phyloP scores from a whole-genome alignment of 1,140 invertebrate genomes.

The Ips nitidus region DNA sequence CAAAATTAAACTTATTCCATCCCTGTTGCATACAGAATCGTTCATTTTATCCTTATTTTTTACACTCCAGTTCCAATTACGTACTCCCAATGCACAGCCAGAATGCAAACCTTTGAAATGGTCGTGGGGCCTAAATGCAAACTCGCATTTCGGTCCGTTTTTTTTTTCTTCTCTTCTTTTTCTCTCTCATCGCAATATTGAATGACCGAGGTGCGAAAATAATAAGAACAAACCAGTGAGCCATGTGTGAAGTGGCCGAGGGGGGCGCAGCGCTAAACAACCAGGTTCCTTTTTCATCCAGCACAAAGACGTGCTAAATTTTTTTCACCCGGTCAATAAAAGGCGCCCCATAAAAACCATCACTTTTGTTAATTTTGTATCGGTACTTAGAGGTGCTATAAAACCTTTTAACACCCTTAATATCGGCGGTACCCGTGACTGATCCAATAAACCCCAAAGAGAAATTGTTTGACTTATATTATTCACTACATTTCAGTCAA shows the following conservation, averaged over 20 bases:
- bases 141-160: conserved; percentile 4
- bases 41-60: conserved; percentile 21
- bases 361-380: conserved; percentile 5
- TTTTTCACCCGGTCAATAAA: conserved; percentile 4
- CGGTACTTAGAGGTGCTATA: conserved; percentile 2
- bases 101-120: conserved; percentile 21
- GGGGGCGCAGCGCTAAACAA: neutral
- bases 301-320: conserved; percentile 12
- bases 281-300: neutral
- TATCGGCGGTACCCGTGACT: no score
- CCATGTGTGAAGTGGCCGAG: conserved; percentile 23
- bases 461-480: no score
- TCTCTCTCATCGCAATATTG: conserved; percentile 15
- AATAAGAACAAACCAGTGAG: conserved; percentile 20
- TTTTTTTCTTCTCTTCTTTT: conserved; percentile 15
- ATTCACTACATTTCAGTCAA: no score
- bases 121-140: conserved; percentile 10
- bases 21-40: neutral
- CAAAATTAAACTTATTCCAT: no score
- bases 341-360: neutral
- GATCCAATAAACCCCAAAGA: no score
- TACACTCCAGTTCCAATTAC: conserved; percentile 21
- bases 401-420: neutral
- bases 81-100: conserved; percentile 20
- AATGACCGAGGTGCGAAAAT: conserved; percentile 26